Evolutionary conservation across 2,113 vertebrate species (phyloP).

Genomic region (Acanthisitta chloris): DNA sequence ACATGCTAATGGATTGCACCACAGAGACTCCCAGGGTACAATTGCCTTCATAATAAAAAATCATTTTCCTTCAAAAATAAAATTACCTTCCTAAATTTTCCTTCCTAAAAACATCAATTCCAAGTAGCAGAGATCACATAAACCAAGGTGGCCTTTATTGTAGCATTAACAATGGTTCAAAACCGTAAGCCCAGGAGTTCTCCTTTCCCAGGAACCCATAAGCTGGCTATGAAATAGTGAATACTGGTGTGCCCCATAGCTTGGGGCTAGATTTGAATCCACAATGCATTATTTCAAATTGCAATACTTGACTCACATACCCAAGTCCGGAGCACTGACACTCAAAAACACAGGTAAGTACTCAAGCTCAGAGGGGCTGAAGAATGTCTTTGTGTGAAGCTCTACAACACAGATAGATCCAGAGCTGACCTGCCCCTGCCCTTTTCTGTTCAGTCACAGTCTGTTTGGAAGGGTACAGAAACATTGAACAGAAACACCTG

Average conservation of each 20-base stretch:
- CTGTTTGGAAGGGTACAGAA: neutral
- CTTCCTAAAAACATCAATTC: neutral
- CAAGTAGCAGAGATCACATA: neutral
- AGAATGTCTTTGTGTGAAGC: neutral
- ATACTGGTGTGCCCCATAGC: neutral
- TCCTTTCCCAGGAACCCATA: neutral
- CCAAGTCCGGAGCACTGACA: neutral
- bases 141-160: neutral
- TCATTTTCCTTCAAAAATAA: neutral
- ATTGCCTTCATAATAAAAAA: neutral
- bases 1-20: constrained; percentile 67
- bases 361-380: neutral
- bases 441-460: neutral
- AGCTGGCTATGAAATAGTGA: neutral
- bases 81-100: neutral
- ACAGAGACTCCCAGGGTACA: constrained; percentile 26
- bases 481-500: neutral
- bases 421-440: neutral
- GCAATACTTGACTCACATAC: neutral
- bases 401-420: neutral
- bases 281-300: neutral
- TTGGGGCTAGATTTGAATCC: neutral
- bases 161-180: neutral
- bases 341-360: neutral
- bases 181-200: neutral